phyloP scores from a whole-genome alignment of 2,888 invertebrate species.

The Seladonia tumulorum region DNA sequence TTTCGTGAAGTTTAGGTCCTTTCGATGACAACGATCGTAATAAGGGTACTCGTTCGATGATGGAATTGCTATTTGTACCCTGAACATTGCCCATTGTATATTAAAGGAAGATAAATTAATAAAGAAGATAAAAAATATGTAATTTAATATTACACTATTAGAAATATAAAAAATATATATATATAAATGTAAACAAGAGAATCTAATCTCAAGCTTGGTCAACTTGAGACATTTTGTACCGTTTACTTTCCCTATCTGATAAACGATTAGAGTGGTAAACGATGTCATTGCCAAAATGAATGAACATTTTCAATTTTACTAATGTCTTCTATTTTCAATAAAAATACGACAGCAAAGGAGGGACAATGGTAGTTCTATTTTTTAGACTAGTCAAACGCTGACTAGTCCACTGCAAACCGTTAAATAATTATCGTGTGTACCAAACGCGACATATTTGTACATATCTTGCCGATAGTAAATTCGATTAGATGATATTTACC shows the following conservation, averaged over 20 bases:
- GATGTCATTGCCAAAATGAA: neutral
- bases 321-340: no score
- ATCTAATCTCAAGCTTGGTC: neutral
- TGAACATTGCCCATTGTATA: conserved; percentile 60
- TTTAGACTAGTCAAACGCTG: no score
- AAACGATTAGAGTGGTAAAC: neutral
- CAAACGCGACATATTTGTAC: neutral
- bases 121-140: neutral
- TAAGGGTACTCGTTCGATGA: conserved; percentile 74
- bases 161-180: neutral
- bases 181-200: conserved; percentile 7
- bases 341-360: no score
- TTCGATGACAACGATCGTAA: conserved; percentile 83
- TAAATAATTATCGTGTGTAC: no score
- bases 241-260: neutral
- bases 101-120: neutral
- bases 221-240: neutral
- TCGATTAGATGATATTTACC: conserved; percentile 74
- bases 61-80: conserved; percentile 82
- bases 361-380: no score
- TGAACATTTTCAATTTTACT: neutral
- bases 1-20: conserved; percentile 82
- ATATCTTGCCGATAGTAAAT: neutral
- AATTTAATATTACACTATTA: neutral
- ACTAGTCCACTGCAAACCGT: no score